These are phyloP conservation scores for Embiotoca jacksoni DNA, from an alignment of 2,113 vertebrate genomes.

Conservation along the genomic window DNA sequence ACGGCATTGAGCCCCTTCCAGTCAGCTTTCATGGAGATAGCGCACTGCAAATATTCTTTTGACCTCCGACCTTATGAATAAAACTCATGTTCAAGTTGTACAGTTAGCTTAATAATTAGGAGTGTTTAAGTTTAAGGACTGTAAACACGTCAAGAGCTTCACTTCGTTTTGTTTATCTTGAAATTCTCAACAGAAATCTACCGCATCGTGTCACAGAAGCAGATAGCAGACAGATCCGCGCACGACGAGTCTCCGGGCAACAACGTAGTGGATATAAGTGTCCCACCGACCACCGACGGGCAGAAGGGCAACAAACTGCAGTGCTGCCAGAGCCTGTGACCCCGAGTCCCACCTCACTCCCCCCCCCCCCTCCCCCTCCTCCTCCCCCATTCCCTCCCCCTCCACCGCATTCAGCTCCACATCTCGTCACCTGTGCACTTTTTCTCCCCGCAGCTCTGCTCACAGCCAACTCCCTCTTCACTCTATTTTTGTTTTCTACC, in stretches of 20 bases:
- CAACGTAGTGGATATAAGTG: slow-evolving; percentile 98
- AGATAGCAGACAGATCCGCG: slow-evolving; percentile 93
- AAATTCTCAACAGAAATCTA: slow-evolving; percentile 90
- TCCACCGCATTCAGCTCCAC: slow-evolving; percentile 53
- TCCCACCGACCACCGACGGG: slow-evolving; percentile 95
- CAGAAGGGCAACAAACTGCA: slow-evolving; percentile 96
- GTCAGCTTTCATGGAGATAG: too few relatives aligned
- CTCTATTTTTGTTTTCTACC: slow-evolving; percentile 57
- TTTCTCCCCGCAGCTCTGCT: slow-evolving; percentile 63
- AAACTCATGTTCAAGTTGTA: too few relatives aligned
- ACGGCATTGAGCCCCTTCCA: too few relatives aligned
- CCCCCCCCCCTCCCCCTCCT: too few relatives aligned
- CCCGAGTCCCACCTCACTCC: slow-evolving; percentile 51
- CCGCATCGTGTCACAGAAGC: slow-evolving; percentile 97
- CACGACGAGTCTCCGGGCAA: slow-evolving; percentile 98
- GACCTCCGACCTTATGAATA: too few relatives aligned
- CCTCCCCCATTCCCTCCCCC: slow-evolving; percentile 21
- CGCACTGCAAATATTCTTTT: too few relatives aligned
- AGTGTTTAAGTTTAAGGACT: too few relatives aligned
- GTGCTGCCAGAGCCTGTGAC: slow-evolving; percentile 98
- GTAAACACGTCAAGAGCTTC: background rate
- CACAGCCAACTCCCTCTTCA: slow-evolving; percentile 72
- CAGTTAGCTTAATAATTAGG: too few relatives aligned
- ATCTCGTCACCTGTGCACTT: slow-evolving; percentile 70
- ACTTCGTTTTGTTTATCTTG: background rate